Conservation (phyloP, 1,140 invertebrate genomes). For the Spodoptera litura region DNA sequence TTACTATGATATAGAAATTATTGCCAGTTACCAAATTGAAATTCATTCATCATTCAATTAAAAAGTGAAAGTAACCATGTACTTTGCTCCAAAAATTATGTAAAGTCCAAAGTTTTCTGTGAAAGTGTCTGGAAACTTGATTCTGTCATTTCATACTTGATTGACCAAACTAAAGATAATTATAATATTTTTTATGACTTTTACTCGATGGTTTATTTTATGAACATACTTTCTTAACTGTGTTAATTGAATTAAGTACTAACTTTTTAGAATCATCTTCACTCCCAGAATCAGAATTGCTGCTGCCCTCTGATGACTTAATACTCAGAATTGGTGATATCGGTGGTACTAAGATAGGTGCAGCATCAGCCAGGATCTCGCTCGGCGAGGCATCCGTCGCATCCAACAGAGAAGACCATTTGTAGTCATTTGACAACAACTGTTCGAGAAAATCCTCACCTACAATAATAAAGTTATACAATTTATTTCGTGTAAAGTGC, state of each 20-base stretch:
- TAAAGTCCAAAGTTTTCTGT: conserved; percentile 1
- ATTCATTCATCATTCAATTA: not conserved
- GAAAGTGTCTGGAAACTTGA: conserved; percentile 10
- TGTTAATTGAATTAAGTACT: conserved; percentile 10
- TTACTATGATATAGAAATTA: no score
- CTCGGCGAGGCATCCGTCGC: conserved; percentile 76
- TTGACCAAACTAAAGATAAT: no score
- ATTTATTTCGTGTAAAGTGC: not conserved
- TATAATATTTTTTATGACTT: no score
- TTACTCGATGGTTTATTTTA: no score
- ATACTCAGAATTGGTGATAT: conserved; percentile 74
- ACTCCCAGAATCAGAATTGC: conserved; percentile 80
- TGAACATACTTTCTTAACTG: not conserved
- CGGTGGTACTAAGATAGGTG: conserved; percentile 70
- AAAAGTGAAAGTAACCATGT: conserved; percentile 15
- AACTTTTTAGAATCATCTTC: conserved; percentile 83
- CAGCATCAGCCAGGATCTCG: conserved; percentile 80
- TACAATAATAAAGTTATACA: conserved; percentile 53
- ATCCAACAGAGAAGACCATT: conserved; percentile 76
- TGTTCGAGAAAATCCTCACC: conserved; percentile 76
- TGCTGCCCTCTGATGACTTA: conserved; percentile 75
- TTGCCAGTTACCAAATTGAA: no score
- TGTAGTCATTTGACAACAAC: conserved; percentile 71
- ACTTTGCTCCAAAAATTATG: conserved; percentile 10
- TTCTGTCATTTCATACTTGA: no score